These are phyloP conservation scores for Lasaia peninsularis DNA, from an alignment of 1,140 invertebrate species.

Conservation along the genomic window DNA sequence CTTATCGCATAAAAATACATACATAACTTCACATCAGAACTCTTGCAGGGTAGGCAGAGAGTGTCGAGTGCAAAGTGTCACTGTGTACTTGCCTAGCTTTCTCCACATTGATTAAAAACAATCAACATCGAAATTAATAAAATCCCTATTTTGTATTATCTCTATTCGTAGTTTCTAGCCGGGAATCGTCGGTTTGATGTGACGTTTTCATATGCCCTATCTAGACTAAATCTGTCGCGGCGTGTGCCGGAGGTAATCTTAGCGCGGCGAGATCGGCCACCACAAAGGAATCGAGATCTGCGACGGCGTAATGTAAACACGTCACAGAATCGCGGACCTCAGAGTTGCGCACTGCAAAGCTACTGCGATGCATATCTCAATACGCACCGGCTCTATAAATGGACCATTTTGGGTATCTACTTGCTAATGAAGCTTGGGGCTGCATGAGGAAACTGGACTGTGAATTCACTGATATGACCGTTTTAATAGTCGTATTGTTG, in stretches of 20 bases:
- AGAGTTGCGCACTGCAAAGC: constrained; percentile 43
- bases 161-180: constrained; percentile 23
- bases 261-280: constrained; percentile 53
- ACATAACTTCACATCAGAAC: too few species aligned
- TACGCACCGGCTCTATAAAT: constrained; percentile 58
- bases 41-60: too few species aligned
- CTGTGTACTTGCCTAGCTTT: too few species aligned
- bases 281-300: constrained; percentile 70
- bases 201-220: constrained; percentile 71
- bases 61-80: too few species aligned
- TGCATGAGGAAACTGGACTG: constrained; percentile 54
- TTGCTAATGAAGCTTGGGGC: constrained; percentile 65
- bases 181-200: constrained; percentile 50
- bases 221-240: constrained; percentile 62
- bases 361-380: constrained; percentile 66
- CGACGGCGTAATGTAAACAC: constrained; percentile 57
- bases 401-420: constrained; percentile 68
- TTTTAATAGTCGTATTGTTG: constrained; percentile 50
- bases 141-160: too few species aligned
- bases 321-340: constrained; percentile 45
- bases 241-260: constrained; percentile 55
- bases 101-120: too few species aligned
- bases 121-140: too few species aligned
- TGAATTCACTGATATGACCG: constrained; percentile 56
- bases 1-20: too few species aligned